Base-by-base conservation (phyloP, 2,888 invertebrate genomes). In the Cactoblastis cactorum region DNA sequence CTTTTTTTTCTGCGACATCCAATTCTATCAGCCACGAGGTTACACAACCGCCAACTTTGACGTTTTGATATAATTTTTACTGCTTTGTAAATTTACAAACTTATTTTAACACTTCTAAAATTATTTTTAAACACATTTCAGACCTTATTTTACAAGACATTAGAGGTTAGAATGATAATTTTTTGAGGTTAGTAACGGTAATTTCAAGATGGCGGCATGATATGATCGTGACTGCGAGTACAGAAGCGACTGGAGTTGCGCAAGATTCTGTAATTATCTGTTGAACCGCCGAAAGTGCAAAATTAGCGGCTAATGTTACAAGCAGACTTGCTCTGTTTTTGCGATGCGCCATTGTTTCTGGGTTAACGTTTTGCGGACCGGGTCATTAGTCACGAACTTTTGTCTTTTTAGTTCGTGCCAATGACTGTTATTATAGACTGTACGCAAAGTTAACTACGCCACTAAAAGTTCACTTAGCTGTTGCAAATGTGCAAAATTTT, bases 1-100 rank as follows among this genome's bases (percentile, higher is more conserved):
- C 73, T 81, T 88, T 86, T 87, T 79, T 84, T 82, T 41, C 77
- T 73, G 84, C 81, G 85, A 84, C 87, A 84, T 83, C 86, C 74
- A 83, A 84, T 83, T 76, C 75, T 83, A 87, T 87, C 81, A 81
- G 71, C 87, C 68, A 80, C 88, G 86, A 88, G 88, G 88, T 88
- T 88, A 78, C 63, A 83, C 79, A 88, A 88, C 78, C 76, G 56
- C 78, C 72, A 73, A 74, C 76, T 85, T 80, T 80, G 76, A 75
- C 81, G 83, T 83, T 87, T 88, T 88, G 86, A 87, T 88, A 88
- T 87, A 81, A 88, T 88, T 88, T 87, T 87, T 82, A 78, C 72
- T 75, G 77, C 77, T 81, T 83, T 81, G 77, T 80, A 69, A 72
- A 65, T 53, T 34, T 6, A n/a, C 41, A 14, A 33, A 43, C 24